phyloP scores from a whole-genome alignment of 2,113 vertebrate genomes.

The Bubo blakistoni region DNA sequence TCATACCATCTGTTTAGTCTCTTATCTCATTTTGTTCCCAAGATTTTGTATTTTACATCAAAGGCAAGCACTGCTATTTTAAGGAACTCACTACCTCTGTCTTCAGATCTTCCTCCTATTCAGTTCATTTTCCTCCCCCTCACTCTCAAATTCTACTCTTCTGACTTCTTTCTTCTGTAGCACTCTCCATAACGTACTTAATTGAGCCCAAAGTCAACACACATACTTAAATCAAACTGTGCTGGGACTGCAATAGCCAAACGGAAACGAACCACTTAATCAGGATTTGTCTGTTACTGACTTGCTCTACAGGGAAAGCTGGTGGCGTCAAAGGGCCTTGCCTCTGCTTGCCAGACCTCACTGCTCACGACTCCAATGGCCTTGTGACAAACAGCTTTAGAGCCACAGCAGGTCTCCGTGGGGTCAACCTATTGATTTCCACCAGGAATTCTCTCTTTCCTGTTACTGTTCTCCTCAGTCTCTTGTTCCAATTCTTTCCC shows the following conservation, averaged over 20 bases:
- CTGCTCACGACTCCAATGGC: not conserved
- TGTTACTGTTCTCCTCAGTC: not conserved
- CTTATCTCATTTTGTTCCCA: slow-evolving; percentile 13
- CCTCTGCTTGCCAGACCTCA: not conserved
- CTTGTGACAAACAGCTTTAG: not conserved
- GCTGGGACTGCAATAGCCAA: not conserved
- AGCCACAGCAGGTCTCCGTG: not conserved
- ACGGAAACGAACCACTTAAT: not conserved
- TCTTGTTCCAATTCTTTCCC: not conserved
- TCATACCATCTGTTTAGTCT: slow-evolving; percentile 52
- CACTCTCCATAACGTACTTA: not conserved
- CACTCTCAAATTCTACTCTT: not conserved
- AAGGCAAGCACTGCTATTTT: slow-evolving; percentile 23
- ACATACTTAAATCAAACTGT: not conserved
- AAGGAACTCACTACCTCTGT: slow-evolving; percentile 27
- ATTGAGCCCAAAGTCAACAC: not conserved
- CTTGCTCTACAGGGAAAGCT: not conserved
- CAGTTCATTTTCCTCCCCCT: not conserved
- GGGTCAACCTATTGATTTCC: not conserved
- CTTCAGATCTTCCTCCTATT: slow-evolving; percentile 8
- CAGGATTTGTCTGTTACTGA: not conserved
- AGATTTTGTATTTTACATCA: slow-evolving; percentile 45
- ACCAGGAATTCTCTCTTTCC: not conserved
- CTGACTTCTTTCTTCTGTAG: not conserved
- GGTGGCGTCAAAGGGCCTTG: not conserved